These are phyloP conservation scores for Lepidostoma basale DNA, from an alignment of 1,140 invertebrate genomes.

Conservation along the genomic window DNA sequence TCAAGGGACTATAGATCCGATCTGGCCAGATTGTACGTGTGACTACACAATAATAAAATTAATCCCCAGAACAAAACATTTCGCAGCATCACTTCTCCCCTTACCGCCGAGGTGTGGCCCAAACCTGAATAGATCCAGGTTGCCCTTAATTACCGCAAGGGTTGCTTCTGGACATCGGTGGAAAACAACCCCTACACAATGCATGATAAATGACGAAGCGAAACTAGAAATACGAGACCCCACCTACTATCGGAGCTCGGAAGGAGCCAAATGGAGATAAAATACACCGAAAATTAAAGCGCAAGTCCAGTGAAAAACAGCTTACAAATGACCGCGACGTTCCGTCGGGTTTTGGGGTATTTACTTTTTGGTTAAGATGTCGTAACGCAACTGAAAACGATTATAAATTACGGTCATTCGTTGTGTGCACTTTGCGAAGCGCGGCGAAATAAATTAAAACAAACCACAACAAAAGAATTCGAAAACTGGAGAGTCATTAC, in stretches of 20 bases:
- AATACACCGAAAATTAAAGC: constrained; percentile 10
- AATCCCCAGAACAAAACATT: constrained; percentile 30
- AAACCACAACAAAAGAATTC: constrained; percentile 1
- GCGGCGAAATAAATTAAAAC: constrained; percentile 15
- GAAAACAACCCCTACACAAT: constrained; percentile 12
- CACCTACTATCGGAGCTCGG: constrained; percentile 7
- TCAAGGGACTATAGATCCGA: constrained; percentile 35
- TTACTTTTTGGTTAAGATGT: constrained; percentile 15
- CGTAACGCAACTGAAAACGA: constrained; percentile 18
- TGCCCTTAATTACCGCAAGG: constrained; percentile 31
- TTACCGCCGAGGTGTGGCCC: neutral
- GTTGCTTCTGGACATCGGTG: neutral
- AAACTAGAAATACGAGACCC: neutral
- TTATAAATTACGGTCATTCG: constrained; percentile 31
- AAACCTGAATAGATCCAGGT: neutral
- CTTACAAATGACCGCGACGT: constrained; percentile 23
- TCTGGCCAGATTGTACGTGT: constrained; percentile 19
- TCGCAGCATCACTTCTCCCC: constrained; percentile 26
- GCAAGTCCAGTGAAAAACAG: constrained; percentile 11
- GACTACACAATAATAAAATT: constrained; percentile 31
- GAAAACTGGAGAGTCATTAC: too few relatives aligned
- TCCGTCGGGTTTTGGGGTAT: neutral
- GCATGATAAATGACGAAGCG: constrained; percentile 34
- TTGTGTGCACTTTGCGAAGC: constrained; percentile 3
- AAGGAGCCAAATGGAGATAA: constrained; percentile 37